phyloP scores from a whole-genome alignment of 2,888 invertebrate species.

The Lycaena phlaeas region DNA sequence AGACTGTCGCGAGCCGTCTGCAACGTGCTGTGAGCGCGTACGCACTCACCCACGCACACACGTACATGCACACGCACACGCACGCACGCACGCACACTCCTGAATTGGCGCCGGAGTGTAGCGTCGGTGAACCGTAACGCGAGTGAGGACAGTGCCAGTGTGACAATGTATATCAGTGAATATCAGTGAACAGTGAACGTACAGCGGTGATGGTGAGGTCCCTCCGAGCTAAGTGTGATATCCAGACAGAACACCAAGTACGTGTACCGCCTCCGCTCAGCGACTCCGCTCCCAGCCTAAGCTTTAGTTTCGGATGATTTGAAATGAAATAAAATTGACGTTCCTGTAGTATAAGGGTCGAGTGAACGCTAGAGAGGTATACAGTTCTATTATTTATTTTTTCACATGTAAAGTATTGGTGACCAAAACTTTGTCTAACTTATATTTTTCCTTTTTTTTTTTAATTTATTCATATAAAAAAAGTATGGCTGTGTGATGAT shows the following conservation, averaged over 20 bases:
- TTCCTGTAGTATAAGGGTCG: conserved; percentile 32
- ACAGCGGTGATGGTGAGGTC: not conserved
- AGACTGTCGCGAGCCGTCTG: conserved; percentile 44
- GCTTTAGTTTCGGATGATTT: not conserved
- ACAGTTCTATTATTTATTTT: conserved; percentile 14
- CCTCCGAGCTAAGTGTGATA: conserved; percentile 2
- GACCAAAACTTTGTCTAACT: conserved; percentile 58
- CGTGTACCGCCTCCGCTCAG: not conserved
- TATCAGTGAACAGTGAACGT: not conserved
- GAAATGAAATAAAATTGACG: conserved; percentile 13
- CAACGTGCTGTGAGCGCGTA: conserved; percentile 33
- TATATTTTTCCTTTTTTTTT: conserved; percentile 42
- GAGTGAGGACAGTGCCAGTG: too few species aligned
- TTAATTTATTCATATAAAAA: conserved; percentile 54
- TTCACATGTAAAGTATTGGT: conserved; percentile 34
- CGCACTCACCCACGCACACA: not conserved
- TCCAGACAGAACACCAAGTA: not conserved
- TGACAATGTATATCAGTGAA: conserved; percentile 11
- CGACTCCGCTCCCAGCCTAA: not conserved
- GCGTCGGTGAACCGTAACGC: too few species aligned
- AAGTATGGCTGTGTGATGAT: conserved; percentile 67
- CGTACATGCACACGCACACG: not conserved
- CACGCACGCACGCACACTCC: not conserved
- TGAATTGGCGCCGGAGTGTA: not conserved
- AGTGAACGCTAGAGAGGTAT: conserved; percentile 13